Conservation (phyloP, 2,797 vertebrate genomes). For the Tadarida brasiliensis region DNA sequence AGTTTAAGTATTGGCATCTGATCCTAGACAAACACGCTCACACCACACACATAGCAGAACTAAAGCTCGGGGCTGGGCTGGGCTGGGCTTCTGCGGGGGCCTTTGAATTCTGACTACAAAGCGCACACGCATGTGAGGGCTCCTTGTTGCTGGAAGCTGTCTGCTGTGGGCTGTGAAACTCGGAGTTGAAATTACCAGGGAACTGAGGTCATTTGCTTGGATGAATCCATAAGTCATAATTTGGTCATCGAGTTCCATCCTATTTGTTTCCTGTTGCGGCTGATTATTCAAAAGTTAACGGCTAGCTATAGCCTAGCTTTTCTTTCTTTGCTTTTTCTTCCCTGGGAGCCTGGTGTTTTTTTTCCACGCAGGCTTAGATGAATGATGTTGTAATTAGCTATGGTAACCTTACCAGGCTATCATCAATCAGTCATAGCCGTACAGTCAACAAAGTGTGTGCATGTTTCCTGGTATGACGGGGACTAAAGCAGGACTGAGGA, state of each 20-base stretch:
- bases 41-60: constrained; percentile 61
- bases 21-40: constrained; percentile 74
- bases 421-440: constrained; percentile 78
- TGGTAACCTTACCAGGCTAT: constrained; percentile 77
- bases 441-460: constrained; percentile 52
- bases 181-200: constrained; percentile 59
- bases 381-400: constrained; percentile 84
- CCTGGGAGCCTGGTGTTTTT: constrained; percentile 17
- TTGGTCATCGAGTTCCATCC: constrained; percentile 70
- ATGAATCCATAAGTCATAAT: constrained; percentile 72
- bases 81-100: constrained; percentile 26
- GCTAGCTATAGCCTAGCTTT: constrained; percentile 71
- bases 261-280: constrained; percentile 75
- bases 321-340: constrained; percentile 55
- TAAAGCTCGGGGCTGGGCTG: constrained; percentile 35
- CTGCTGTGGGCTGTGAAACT: constrained; percentile 45
- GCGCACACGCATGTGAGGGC: background rate
- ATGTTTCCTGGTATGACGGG: background rate
- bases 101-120: constrained; percentile 80
- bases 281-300: constrained; percentile 78
- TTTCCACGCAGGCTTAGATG: constrained; percentile 63
- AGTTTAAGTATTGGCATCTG: constrained; percentile 82
- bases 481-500: constrained; percentile 37
- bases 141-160: constrained; percentile 66
- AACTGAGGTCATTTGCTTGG: constrained; percentile 70